Evolutionary conservation across 2,888 invertebrate species (phyloP).

Genomic region (Aporophyla nigra): DNA sequence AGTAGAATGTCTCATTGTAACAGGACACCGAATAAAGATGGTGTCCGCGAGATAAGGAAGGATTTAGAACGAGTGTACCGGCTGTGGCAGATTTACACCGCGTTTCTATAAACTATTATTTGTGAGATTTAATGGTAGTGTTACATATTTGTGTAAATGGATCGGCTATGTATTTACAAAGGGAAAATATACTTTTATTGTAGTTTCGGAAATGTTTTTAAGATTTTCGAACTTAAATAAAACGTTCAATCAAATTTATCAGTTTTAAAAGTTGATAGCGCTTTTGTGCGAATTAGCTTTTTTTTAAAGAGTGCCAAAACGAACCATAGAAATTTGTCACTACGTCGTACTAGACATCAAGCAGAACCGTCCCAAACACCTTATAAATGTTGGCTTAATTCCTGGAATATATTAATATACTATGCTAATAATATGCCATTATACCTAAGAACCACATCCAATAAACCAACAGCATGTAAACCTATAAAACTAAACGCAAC

Average conservation of each 20-base stretch:
- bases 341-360: background rate
- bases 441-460: background rate
- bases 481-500: conserved; percentile 45
- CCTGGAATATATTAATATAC: fast-evolving
- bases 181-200: background rate
- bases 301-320: background rate
- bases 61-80: conserved; percentile 77
- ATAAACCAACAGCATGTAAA: background rate
- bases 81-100: conserved; percentile 74
- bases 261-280: background rate
- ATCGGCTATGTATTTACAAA: conserved; percentile 28
- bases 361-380: background rate
- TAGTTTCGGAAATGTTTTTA: background rate
- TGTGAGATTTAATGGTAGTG: conserved; percentile 70
- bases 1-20: conserved; percentile 80
- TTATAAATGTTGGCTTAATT: background rate
- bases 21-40: conserved; percentile 82
- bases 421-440: background rate
- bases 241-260: too few relatives aligned
- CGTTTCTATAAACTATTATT: conserved; percentile 75
- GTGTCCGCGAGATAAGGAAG: conserved; percentile 83
- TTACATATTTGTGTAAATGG: conserved; percentile 36
- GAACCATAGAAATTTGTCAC: background rate
- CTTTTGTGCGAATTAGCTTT: background rate
- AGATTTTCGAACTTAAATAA: background rate